A percentile compares a stretch with the other conserved stretches of the same genome.
These are phyloP conservation scores for Eulemur coronatus DNA, from an alignment of 2,797 vertebrate genomes.

Conservation along the genomic window DNA sequence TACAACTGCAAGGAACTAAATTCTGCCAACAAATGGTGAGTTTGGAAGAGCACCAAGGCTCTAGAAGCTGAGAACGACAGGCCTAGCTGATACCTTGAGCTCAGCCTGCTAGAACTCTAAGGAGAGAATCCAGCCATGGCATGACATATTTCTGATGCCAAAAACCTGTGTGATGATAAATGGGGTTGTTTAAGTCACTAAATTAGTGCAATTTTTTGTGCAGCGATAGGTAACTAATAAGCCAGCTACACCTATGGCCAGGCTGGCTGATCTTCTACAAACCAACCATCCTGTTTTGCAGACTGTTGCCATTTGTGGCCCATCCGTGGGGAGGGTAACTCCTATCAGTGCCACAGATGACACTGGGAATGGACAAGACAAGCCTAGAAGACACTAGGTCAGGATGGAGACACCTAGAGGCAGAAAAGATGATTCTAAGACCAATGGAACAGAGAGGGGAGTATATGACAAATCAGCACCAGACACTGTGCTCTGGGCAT, in stretches of 20 bases:
- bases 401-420: neutral
- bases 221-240: neutral
- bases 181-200: neutral
- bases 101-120: neutral
- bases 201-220: neutral
- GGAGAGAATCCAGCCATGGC: neutral
- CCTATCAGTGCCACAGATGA: neutral
- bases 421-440: neutral
- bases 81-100: neutral
- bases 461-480: neutral
- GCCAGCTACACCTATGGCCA: neutral
- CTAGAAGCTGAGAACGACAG: neutral
- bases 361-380: neutral
- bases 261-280: too few species aligned
- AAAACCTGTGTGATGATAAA: neutral
- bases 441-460: neutral
- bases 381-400: neutral
- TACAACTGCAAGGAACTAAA: neutral
- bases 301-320: neutral
- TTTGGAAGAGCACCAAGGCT: neutral
- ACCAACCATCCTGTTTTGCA: neutral
- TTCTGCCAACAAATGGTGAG: neutral
- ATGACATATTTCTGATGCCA: neutral
- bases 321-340: neutral
- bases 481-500: neutral